phyloP scores from a whole-genome alignment of 1,140 invertebrate genomes.

The Drosophila lini region DNA sequence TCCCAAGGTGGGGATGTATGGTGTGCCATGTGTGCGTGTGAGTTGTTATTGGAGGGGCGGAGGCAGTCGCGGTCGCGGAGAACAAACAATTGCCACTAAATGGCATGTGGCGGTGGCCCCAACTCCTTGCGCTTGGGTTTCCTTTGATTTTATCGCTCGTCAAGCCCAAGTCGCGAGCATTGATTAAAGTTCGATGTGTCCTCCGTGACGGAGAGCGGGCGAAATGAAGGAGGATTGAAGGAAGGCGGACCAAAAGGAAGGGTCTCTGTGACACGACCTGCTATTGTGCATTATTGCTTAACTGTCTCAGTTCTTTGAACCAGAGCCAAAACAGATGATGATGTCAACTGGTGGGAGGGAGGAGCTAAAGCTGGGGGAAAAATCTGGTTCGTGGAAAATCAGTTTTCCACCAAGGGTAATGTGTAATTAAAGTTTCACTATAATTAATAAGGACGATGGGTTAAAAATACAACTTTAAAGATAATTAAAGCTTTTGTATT shows the following conservation, averaged over 20 bases:
- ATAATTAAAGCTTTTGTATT: not conserved
- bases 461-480: not conserved
- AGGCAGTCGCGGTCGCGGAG: slow-evolving; percentile 24
- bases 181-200: slow-evolving; percentile 69
- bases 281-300: slow-evolving; percentile 49
- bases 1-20: slow-evolving; percentile 11
- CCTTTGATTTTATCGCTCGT: slow-evolving; percentile 72
- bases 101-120: slow-evolving; percentile 38
- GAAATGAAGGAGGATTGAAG: not conserved
- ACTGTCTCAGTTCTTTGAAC: slow-evolving; percentile 49
- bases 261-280: slow-evolving; percentile 20
- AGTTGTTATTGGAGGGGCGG: slow-evolving; percentile 2
- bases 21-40: slow-evolving; percentile 28
- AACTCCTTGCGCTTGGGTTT: slow-evolving; percentile 21
- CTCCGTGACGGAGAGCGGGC: slow-evolving; percentile 2
- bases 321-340: slow-evolving; percentile 30
- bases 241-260: not conserved
- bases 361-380: too few relatives aligned
- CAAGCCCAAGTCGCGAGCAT: slow-evolving; percentile 60
- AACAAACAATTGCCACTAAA: slow-evolving; percentile 55
- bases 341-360: slow-evolving; percentile 47
- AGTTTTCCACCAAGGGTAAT: not conserved
- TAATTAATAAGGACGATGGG: not conserved
- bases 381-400: not conserved
- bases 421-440: not conserved